Evolutionary conservation across 2,113 vertebrate genomes (phyloP).

Genomic region (Reinhardtius hippoglossoides): DNA sequence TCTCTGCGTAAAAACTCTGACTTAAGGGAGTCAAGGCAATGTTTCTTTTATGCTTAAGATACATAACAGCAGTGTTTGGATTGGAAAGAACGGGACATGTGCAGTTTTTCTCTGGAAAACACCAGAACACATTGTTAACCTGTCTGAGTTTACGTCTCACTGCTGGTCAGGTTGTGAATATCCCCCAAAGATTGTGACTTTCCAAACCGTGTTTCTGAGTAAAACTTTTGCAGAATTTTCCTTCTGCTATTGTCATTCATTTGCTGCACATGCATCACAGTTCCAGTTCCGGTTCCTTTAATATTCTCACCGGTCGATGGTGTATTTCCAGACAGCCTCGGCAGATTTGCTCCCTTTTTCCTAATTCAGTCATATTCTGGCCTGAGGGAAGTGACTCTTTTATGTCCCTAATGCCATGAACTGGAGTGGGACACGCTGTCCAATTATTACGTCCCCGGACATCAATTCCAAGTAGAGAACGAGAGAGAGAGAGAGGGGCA

Average conservation of each 20-base stretch:
- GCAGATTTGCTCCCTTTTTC: conserved; percentile 39
- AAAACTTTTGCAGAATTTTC: conserved; percentile 7
- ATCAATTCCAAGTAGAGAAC: conserved; percentile 35
- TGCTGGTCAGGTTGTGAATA: neutral
- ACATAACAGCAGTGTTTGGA: conserved; percentile 14
- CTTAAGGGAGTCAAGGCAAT: neutral
- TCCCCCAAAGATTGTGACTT: conserved; percentile 8
- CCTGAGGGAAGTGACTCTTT: conserved; percentile 49
- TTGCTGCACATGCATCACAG: neutral
- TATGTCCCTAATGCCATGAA: conserved; percentile 57
- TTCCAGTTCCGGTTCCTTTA: neutral
- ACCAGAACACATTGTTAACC: neutral
- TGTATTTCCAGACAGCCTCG: conserved; percentile 35
- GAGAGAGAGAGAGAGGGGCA: neutral
- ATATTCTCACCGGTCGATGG: conserved; percentile 2
- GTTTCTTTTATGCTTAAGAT: neutral
- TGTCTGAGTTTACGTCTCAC: too few species aligned
- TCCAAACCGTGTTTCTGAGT: neutral
- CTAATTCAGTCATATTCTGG: conserved; percentile 38
- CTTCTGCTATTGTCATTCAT: neutral
- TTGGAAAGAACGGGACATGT: neutral
- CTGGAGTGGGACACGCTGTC: conserved; percentile 60
- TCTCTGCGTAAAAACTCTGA: conserved; percentile 22
- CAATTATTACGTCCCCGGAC: conserved; percentile 50
- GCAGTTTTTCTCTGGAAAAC: conserved; percentile 10